Base-by-base conservation (phyloP, 2,113 vertebrate species). In the Megaceryle torquata region DNA sequence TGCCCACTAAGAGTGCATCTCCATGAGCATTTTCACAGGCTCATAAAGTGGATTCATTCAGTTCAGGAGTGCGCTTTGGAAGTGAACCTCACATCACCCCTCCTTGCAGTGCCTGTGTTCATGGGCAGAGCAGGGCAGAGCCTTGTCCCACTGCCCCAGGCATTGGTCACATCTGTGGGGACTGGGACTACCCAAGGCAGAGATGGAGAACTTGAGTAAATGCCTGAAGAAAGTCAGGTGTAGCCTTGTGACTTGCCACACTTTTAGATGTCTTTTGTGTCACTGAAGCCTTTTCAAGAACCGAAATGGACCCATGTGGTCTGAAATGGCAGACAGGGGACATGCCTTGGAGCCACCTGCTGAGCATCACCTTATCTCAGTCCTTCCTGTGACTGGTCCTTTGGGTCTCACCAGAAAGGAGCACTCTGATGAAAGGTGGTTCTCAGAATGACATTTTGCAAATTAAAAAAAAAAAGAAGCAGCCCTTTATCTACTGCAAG, bases 141-240 rank as follows among this genome's bases (percentile, higher is more conserved):
- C 63, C 65, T 29, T 53, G 26, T 86, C 33, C 64, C 50, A 46
- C 26, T 35, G 11, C 12, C 18, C 33, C 15, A 48, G 17, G 17
- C 11, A 39, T 0, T 50, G 71, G 44, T 9, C 14, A 44, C 29
- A 50, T 67, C 63, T 6, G 1, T 0, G 1, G 26, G 35, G 35
- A 48, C 54, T 51, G 4, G 14, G 39, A 39, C 10, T 15, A 59
- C 19, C 19, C n/a, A 13, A 78, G 26, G 13, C 2, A 15, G 79
- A 85, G 26, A 51, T 89, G 77, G 44, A 89, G 28, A 53, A 22
- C 6, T n/a, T 50, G 37, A 69, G 17, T 31, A 31, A 80, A 70
- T 8, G 9, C 13, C 61, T 16, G 24, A 4, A 67, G 61, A 70
- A 74, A n/a, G 24, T 21, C 0, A 0, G 70, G 14, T 10, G 2